Evolutionary conservation across 1,140 invertebrate species (phyloP).

Genomic region (Helicoverpa zea): DNA sequence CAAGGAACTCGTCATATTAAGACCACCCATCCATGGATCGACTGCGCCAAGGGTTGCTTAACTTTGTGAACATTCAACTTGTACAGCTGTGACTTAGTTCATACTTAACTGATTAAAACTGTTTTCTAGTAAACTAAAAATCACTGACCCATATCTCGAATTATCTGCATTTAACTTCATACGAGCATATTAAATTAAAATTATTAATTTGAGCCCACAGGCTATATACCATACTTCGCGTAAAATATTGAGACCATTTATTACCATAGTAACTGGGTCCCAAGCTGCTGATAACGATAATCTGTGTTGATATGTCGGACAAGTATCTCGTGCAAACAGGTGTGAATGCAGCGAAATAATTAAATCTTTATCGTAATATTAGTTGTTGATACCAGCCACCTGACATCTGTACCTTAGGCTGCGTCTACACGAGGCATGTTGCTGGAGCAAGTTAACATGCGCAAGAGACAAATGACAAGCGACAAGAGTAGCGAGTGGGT

Average conservation of each 20-base stretch:
- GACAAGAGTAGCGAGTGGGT: no score
- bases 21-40: no score
- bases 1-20: no score
- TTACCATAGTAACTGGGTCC: slow-evolving; percentile 27
- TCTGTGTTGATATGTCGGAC: slow-evolving; percentile 30
- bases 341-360: slow-evolving; percentile 25
- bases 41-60: no score
- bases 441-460: no score
- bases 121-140: no score
- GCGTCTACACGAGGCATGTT: no score
- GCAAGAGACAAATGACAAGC: no score
- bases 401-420: background rate
- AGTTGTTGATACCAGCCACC: slow-evolving; percentile 1
- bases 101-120: no score
- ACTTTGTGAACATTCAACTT: no score
- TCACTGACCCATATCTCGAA: background rate
- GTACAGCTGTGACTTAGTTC: no score
- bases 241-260: slow-evolving; percentile 23
- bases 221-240: slow-evolving; percentile 3
- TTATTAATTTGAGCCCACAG: background rate
- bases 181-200: slow-evolving; percentile 5
- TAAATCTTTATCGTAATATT: background rate
- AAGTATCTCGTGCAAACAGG: slow-evolving; percentile 26
- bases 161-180: background rate
- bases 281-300: slow-evolving; percentile 15